Evolutionary conservation across 2,113 vertebrate genomes (phyloP).

Genomic region (Sula dactylatra): DNA sequence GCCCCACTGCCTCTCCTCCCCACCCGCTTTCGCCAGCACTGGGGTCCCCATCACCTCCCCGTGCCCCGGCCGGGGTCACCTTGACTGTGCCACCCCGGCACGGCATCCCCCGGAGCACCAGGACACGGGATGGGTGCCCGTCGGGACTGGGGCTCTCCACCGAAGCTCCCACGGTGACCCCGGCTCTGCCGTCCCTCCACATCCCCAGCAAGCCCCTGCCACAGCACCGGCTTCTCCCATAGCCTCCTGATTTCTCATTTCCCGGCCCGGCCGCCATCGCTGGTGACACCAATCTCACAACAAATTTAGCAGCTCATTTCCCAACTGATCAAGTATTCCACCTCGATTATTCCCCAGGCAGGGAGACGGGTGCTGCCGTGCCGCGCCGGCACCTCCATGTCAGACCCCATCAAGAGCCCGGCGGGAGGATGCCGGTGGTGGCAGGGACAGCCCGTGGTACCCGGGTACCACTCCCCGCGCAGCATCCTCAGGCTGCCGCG

Average conservation of each 20-base stretch:
- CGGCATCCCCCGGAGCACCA: too few relatives aligned
- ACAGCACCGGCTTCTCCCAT: neutral
- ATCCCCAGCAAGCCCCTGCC: neutral
- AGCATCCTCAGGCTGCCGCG: neutral
- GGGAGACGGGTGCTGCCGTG: neutral
- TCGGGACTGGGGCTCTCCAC: accelerated
- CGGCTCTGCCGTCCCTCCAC: neutral
- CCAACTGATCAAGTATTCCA: slow-evolving; percentile 68
- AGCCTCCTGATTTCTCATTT: neutral
- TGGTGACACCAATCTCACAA: slow-evolving; percentile 71
- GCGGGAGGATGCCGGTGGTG: neutral
- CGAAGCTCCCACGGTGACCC: accelerated
- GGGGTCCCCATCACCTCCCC: neutral
- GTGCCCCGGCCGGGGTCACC: accelerated
- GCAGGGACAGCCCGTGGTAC: too few relatives aligned
- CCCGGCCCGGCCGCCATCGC: neutral
- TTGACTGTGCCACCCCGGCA: neutral
- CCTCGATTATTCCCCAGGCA: slow-evolving; percentile 59
- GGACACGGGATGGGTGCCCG: neutral
- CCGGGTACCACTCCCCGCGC: neutral
- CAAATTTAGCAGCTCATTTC: slow-evolving; percentile 73
- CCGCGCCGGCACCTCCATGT: neutral
- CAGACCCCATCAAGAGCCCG: neutral
- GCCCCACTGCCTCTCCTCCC: neutral
- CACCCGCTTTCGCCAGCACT: neutral